Conservation (phyloP, 2,888 invertebrate species). For the Stenotaenia linearis region DNA sequence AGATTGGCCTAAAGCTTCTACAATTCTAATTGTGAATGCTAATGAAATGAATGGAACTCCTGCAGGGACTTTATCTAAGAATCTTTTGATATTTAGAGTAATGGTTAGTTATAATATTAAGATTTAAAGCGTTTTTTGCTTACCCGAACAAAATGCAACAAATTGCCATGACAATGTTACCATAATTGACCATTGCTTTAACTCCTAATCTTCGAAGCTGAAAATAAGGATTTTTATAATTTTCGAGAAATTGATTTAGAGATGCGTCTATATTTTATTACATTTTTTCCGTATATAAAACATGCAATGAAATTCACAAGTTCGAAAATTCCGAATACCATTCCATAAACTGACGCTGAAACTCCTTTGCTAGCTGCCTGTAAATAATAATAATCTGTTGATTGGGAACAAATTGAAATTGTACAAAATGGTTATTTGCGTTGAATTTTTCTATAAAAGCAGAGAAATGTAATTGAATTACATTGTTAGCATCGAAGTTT, state of each 20-base stretch:
- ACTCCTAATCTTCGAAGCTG: conserved; percentile 70
- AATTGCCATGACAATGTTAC: conserved; percentile 73
- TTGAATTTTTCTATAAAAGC: too few relatives aligned
- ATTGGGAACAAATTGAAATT: too few relatives aligned
- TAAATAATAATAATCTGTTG: not conserved
- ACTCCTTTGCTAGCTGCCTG: conserved; percentile 77
- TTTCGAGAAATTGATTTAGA: too few relatives aligned
- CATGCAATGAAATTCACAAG: conserved; percentile 74
- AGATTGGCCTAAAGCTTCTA: conserved; percentile 79
- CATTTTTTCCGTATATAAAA: conserved; percentile 58
- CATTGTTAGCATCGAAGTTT: too few relatives aligned
- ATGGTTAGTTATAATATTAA: not conserved
- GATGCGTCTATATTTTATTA: not conserved
- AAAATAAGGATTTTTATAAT: not conserved
- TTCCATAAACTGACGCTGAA: conserved; percentile 72
- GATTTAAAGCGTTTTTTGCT: conserved; percentile 40
- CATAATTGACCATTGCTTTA: conserved; percentile 73
- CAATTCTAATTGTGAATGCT: conserved; percentile 70
- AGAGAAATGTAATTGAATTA: too few relatives aligned
- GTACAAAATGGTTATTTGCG: too few relatives aligned
- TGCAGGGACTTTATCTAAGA: conserved; percentile 46
- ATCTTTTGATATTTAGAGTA: not conserved
- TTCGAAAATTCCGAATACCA: conserved; percentile 82
- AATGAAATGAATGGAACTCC: conserved; percentile 64
- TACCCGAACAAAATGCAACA: conserved; percentile 78